Evolutionary conservation across 1,140 invertebrate genomes (phyloP).

Genomic region (Rhyacophila brunnea): DNA sequence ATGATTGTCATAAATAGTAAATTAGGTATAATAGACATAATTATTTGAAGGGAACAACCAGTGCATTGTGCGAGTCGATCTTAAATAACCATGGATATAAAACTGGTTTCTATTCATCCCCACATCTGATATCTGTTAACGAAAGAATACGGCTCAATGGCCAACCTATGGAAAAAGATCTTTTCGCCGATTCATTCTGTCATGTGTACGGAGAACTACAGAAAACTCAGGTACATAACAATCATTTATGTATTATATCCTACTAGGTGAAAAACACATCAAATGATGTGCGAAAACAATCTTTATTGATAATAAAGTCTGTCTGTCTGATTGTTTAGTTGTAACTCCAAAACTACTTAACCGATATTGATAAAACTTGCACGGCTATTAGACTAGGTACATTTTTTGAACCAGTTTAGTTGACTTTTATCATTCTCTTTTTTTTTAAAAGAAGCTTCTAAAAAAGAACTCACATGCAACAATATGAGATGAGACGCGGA

Average conservation of each 20-base stretch:
- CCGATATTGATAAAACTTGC: no score
- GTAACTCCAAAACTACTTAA: no score
- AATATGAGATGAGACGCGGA: no score
- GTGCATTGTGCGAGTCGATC: conserved; percentile 89
- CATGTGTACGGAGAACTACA: conserved; percentile 69
- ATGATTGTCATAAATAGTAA: not conserved
- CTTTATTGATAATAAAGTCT: not conserved
- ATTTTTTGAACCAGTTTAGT: not conserved
- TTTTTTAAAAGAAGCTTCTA: no score
- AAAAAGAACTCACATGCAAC: no score
- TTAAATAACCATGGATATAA: conserved; percentile 79
- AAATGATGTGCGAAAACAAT: not conserved
- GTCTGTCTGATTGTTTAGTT: not conserved
- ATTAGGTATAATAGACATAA: not conserved
- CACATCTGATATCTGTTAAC: conserved; percentile 88
- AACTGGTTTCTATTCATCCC: conserved; percentile 96
- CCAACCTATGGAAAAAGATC: conserved; percentile 65
- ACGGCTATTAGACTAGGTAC: not conserved
- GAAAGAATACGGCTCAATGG: conserved; percentile 93
- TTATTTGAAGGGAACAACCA: conserved; percentile 78
- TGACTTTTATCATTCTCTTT: not conserved
- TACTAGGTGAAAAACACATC: not conserved
- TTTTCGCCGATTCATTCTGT: conserved; percentile 85
- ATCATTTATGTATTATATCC: not conserved
- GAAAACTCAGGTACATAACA: conserved; percentile 39